Base-by-base conservation (phyloP, 1,140 invertebrate genomes). In the Orius insidiosus region DNA sequence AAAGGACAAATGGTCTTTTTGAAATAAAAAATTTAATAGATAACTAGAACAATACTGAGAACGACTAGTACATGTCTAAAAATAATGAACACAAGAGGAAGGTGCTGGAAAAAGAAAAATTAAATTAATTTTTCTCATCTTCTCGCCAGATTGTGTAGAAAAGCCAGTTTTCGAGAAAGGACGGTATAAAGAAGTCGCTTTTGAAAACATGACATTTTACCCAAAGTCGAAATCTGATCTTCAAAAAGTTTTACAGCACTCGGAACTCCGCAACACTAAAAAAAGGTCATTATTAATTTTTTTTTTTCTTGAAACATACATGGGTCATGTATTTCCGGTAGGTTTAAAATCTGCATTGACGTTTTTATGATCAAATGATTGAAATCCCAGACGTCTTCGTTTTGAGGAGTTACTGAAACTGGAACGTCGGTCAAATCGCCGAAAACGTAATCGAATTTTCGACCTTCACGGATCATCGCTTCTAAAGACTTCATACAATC, bases 391-490 rank as follows among this genome's bases (percentile, higher is more conserved):
- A 82, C 69, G 62, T 89, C 80, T 63, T 89, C 80, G 9, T 78
- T 78, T 55, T 77, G 75, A 1, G 74, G 78, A 3, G 72, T 72
- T 42, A 70, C 68, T 53, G 66, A 61, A 46, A 92, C 82, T n/a
- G 88, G 87, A 54, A 92, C 85, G 59, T 93, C 88, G 1, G 88
- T 94, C 40, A 95, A 67, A 64, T 95, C 89, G 3, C 85, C 87
- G 58, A 94, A 90, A 11, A 94, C 77, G 56, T 84, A 90, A 67
- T 94, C 89, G 55, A 92, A 89, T 56, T 80, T 79, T 49, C 72
- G 72, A n/a, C 76, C 78, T 54, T 85, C 75, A 37, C 72, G 69
- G 10, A 80, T 75, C 62, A 83, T 85, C 48, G 83, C 72, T 42
- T 81, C 72, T 56, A 95, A 66, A 35, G 79, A 75, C 55, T 83